Percentiles rank a stretch among this genome's conserved stretches.
phyloP scores from a whole-genome alignment of 1,140 invertebrate species.

The Ceratitis capitata region DNA sequence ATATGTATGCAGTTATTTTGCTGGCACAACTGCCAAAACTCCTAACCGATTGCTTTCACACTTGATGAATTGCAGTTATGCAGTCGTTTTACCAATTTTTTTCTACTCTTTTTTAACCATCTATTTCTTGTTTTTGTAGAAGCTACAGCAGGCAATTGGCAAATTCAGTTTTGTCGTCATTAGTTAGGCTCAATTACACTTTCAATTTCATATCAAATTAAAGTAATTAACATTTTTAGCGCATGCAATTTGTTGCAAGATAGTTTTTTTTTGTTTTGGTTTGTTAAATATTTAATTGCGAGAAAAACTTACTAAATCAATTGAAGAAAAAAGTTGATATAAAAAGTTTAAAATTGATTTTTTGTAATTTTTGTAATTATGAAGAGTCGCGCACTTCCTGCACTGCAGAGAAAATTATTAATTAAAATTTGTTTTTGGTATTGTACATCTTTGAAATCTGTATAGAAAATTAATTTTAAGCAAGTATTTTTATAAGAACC shows the following conservation, averaged over 20 bases:
- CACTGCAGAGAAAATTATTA: no score
- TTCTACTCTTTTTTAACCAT: neutral
- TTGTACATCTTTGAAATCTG: no score
- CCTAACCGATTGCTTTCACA: neutral
- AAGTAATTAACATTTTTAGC: slow-evolving; percentile 18
- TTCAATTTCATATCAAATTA: slow-evolving; percentile 26
- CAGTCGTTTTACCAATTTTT: neutral
- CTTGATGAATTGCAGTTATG: slow-evolving; percentile 24
- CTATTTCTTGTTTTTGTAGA: neutral
- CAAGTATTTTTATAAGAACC: no score
- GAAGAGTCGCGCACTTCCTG: no score
- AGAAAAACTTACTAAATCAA: no score
- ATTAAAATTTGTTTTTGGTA: no score
- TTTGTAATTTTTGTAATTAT: no score
- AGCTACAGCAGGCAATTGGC: neutral
- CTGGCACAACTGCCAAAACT: neutral
- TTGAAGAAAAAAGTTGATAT: no score
- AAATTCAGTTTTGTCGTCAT: slow-evolving; percentile 18
- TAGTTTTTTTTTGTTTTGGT: neutral
- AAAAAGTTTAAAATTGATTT: no score
- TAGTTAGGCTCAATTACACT: slow-evolving; percentile 33
- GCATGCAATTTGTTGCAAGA: neutral
- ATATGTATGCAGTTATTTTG: neutral
- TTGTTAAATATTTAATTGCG: no score
- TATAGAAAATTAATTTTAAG: no score